Evolutionary conservation across 2,113 vertebrate species (phyloP), one percentile per base, ranked within the genome.

Genomic region (Pelecanoides urinatrix): DNA sequence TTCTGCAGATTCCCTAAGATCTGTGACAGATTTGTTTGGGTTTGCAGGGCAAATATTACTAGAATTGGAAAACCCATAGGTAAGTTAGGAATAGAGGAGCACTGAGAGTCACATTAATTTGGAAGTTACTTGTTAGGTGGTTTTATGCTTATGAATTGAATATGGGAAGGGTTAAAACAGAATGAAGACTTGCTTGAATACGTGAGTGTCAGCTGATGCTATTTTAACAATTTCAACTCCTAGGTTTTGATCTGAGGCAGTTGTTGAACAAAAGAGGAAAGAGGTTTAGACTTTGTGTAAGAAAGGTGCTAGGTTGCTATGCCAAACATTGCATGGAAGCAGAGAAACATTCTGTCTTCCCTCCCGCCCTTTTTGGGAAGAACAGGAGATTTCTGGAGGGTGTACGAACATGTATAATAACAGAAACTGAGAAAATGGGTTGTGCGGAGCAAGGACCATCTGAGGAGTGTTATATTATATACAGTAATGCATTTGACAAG

Each of bases 401-500:
- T 47, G 58, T 98, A 13, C 23, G 77, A 58, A 86, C 96, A 44
- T 98, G 97, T 19, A 97, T 98, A 63, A 71, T 96, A 29, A 86
- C 78, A 22, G 98, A 98, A 97, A 97, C 90, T 16, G 93, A 95
- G 81, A 91, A 71, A 71, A 93, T 97, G 20, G 82, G 38, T 56
- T 96, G 97, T 93, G 95, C 96, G 9, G 94, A 73, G 4, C 86
- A 95, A 66, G 98, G 96, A 11, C 94, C 96, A 10, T 86, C 97
- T 84, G 97, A 98, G 32, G 96, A 98, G 20, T 95, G 97, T 63
- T 98, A 94, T 40, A 22, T 95, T 56, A 94, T 97, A 71, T 97
- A 98, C 93, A 95, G 86, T 85, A 96, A 95, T 2, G 98, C 82
- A 3, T 99, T 99, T 86, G 95, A 96, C 72, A 98, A 98, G 97